Base-by-base conservation (phyloP, 2,797 vertebrate species). In the Oreochromis mossambicus region DNA sequence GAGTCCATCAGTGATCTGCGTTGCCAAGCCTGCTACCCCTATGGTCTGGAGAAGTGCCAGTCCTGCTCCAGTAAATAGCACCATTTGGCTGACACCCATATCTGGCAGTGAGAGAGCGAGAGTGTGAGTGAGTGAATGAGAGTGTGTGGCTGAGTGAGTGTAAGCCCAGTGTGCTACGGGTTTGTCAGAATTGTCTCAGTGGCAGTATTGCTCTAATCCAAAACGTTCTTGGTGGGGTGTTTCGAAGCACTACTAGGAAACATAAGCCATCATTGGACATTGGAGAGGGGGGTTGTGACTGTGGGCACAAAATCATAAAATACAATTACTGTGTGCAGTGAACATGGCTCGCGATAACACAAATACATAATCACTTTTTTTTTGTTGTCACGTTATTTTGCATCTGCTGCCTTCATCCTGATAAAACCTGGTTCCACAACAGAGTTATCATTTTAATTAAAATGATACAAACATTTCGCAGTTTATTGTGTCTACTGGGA, bases 1-100 rank as follows among this genome's bases (percentile, higher is more conserved):
- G 98, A 99, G 95, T 99, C 98, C 86, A 99, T 98, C 92, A 95
- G 97, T 70, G 97, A 97, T 46, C 96, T 99, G 78, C 96, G 98
- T 9, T 99, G 98, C 24, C 98, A 97, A 6, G 98, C 98, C 34
- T 99, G 98, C 94, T 97, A 97, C 29, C 97, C 98, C 77, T 96
- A 97, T 1, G 98, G 98, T 78, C 93, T 96, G 90, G 97, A 99
- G 95, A 97, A 94, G 79, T 99, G 98, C 95, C 96, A 95, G 94
- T 92, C 95, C 86, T 99, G 98, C 73, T 89, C 92, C 85, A 92
- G 91, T 8, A 96, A 96, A 81, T 97, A 97, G 96, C 89, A 70
- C 80, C 68, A 84, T 86, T 88, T 91, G 83, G 84, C 91, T 58
- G 83, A 88, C 78, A 76, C 83, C 85, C 86, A 81, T 85, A 79